Conservation (phyloP, 2,888 invertebrate genomes). For the Capitulum mitella region DNA sequence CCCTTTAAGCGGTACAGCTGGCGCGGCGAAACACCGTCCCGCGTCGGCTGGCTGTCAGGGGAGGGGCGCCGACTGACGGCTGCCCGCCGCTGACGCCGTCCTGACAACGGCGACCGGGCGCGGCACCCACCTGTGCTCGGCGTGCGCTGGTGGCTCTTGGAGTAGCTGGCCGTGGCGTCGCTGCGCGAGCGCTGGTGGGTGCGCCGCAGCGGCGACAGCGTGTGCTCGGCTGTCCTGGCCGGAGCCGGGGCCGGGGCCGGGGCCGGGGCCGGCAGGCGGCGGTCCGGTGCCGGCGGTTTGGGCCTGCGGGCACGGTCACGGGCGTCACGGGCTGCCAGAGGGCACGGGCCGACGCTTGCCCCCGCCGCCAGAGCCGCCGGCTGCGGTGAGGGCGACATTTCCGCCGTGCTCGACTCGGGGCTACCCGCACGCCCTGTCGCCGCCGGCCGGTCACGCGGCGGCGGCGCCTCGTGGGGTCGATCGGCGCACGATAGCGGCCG, state of each 20-base stretch:
- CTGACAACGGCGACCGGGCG: too few relatives aligned
- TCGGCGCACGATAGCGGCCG: too few relatives aligned
- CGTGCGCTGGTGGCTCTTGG: conserved; percentile 61
- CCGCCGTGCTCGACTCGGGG: too few relatives aligned
- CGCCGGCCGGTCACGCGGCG: too few relatives aligned
- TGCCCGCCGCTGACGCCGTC: too few relatives aligned
- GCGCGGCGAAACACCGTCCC: too few relatives aligned
- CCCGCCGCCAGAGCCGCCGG: too few relatives aligned
- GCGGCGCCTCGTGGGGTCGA: too few relatives aligned
- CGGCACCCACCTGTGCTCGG: conserved; percentile 52
- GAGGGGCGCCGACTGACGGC: neutral
- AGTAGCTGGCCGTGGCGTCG: conserved; percentile 56
- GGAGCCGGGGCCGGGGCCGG: conserved; percentile 40
- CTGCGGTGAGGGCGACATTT: too few relatives aligned
- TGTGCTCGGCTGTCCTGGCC: conserved; percentile 39
- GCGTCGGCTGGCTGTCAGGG: too few relatives aligned
- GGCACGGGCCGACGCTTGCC: neutral
- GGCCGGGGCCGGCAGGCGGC: conserved; percentile 38
- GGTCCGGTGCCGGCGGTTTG: conserved; percentile 33
- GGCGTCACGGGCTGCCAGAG: neutral
- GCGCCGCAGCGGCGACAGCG: conserved; percentile 52
- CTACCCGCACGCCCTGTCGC: too few relatives aligned
- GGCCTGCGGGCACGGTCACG: conserved; percentile 31
- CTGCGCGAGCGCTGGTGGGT: conserved; percentile 71
- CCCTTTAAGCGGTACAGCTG: too few relatives aligned